Evolutionary conservation across 2,888 invertebrate species (phyloP), one percentile per base, ranked within the genome.

Genomic region (Ennomos fuscantarius): DNA sequence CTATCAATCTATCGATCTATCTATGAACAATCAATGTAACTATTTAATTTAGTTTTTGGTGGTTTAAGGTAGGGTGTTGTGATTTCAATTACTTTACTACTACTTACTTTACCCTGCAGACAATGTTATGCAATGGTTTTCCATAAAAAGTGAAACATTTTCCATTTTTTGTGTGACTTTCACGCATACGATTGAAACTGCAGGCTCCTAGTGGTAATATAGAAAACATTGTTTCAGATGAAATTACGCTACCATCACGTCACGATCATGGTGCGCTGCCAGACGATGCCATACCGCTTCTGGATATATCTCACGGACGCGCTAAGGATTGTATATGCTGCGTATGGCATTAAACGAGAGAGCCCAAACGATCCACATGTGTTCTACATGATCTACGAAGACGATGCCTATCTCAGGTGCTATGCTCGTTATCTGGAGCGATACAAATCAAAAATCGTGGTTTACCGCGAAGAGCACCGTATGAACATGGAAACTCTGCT

Each of bases 231-330:
- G 13, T 52, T 52, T n/a, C 33, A 52, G 52, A 52, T 52, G 52
- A 52, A 52, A 11, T 33, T 52, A 9, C 52, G 52, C 11, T 52
- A 52, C 33, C 39, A 39, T 13, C 52, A 52, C 44, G 44, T 52
- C 8, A 44, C 13, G 0, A 15, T 52, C 9, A 52, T 15, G 24
- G 15, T 39, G 1, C 11, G 15, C 2, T 15, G 33, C 9, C 13
- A 3, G 8, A n/a, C 15, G 1, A 45, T 52, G 52, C 44, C 52
- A 13, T 39, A 37, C 5, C 13, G 33, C 31, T 45, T 35, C 10
- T 52, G 52, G 52, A 44, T 13, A 32, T 15, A n/a, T 12, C n/a
- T 52, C 0, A n/a, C 13, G 0, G 15, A 24, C 1, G 13, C 34
- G 1, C 6, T 45, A 10, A 52, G 36, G 3, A 34, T 52, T 8